A percentile compares a stretch with the other conserved stretches of the same genome.
These are phyloP conservation scores for Parochlus steinenii DNA, from an alignment of 2,888 invertebrate genomes.

Conservation along the genomic window DNA sequence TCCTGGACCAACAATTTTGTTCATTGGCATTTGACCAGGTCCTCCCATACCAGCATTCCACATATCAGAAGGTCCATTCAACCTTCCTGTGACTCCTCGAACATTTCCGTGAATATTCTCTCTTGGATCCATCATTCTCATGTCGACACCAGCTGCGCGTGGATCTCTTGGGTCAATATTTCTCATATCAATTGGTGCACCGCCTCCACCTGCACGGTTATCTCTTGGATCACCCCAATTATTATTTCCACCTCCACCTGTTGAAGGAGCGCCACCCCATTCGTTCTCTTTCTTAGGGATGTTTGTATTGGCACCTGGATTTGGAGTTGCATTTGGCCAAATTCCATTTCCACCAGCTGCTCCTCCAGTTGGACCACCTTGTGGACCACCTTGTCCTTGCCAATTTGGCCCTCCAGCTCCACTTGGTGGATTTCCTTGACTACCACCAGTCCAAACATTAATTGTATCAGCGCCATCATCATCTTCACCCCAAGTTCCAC, in stretches of 20 bases:
- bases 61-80: slow-evolving; percentile 67
- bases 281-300: slow-evolving; percentile 32
- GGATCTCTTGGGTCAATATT: slow-evolving; percentile 34
- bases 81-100: slow-evolving; percentile 63
- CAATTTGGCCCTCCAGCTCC: slow-evolving; percentile 20
- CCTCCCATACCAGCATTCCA: slow-evolving; percentile 41
- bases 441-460: slow-evolving; percentile 75
- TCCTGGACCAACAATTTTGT: slow-evolving; percentile 37
- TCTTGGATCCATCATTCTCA: slow-evolving; percentile 34
- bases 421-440: slow-evolving; percentile 41
- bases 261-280: slow-evolving; percentile 28
- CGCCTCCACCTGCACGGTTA: slow-evolving; percentile 22
- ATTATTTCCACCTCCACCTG: slow-evolving; percentile 26
- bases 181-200: slow-evolving; percentile 34
- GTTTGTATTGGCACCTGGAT: slow-evolving; percentile 20
- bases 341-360: slow-evolving; percentile 17
- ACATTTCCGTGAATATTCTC: slow-evolving; percentile 48
- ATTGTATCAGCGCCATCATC: slow-evolving; percentile 68
- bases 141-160: slow-evolving; percentile 25
- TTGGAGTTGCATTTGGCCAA: slow-evolving; percentile 15
- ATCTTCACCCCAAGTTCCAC: slow-evolving; percentile 91
- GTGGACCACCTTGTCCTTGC: slow-evolving; percentile 13
- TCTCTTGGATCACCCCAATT: slow-evolving; percentile 44
- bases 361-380: slow-evolving; percentile 17
- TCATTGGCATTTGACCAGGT: slow-evolving; percentile 25